phyloP scores from a whole-genome alignment of 2,797 vertebrate genomes.

The Pseudomugil gertrudae region DNA sequence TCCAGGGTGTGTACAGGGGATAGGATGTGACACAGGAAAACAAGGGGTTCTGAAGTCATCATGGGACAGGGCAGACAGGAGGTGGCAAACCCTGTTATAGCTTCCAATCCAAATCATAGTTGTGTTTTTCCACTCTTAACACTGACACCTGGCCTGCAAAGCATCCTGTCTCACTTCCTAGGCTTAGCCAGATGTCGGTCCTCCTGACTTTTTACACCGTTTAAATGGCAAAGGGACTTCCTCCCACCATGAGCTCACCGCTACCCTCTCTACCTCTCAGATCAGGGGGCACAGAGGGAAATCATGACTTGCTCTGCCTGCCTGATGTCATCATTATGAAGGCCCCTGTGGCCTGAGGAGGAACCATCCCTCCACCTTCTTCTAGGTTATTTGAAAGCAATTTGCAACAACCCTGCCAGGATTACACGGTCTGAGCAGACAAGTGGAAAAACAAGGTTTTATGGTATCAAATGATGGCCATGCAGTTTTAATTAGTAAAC shows the following conservation, averaged over 20 bases:
- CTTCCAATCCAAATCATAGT: conserved; percentile 43
- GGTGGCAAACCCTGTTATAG: conserved; percentile 25
- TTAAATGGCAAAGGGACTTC: conserved; percentile 66
- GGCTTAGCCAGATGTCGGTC: conserved; percentile 74
- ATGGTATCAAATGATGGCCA: conserved; percentile 49
- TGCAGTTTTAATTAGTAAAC: conserved; percentile 55
- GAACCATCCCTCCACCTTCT: conserved; percentile 52
- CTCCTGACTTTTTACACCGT: conserved; percentile 34
- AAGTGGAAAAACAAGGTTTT: conserved; percentile 55
- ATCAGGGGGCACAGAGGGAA: conserved; percentile 39
- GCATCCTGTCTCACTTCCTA: conserved; percentile 70
- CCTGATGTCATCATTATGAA: conserved; percentile 77
- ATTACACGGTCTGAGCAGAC: conserved; percentile 56
- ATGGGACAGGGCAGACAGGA: conserved; percentile 38
- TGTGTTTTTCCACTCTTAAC: conserved; percentile 65
- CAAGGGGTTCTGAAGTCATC: conserved; percentile 55
- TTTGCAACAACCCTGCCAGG: conserved; percentile 58
- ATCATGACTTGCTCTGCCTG: conserved; percentile 41
- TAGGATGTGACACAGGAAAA: conserved; percentile 64
- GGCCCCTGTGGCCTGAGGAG: conserved; percentile 49
- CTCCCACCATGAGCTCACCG: conserved; percentile 75
- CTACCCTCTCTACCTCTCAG: conserved; percentile 60
- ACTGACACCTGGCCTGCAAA: conserved; percentile 72
- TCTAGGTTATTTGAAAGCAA: conserved; percentile 73
- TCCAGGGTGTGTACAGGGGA: conserved; percentile 39